Conservation (phyloP, 2,797 vertebrate species). For the Poeciliopsis turneri region DNA sequence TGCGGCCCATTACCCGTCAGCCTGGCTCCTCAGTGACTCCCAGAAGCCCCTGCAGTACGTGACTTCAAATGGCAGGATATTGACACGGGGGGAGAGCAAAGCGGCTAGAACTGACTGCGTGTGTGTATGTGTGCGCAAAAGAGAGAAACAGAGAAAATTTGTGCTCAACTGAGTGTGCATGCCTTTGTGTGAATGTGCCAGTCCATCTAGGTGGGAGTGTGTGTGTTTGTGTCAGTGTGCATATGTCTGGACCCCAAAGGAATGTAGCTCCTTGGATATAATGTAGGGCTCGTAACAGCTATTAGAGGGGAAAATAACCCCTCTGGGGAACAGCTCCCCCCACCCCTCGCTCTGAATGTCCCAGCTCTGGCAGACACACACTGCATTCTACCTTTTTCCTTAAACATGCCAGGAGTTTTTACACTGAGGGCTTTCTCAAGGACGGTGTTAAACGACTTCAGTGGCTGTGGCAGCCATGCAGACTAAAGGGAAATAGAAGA, state of each 20-base stretch:
- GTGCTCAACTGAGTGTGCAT: conserved; percentile 73
- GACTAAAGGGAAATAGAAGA: conserved; percentile 74
- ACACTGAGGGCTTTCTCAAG: conserved; percentile 98
- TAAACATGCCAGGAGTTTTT: conserved; percentile 98
- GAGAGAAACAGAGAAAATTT: conserved; percentile 71
- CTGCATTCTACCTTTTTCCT: conserved; percentile 95
- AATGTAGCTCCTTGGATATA: conserved; percentile 99
- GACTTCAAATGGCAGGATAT: conserved; percentile 99
- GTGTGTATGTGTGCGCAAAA: conserved; percentile 57
- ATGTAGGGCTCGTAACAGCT: conserved; percentile 99
- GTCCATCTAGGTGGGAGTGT: conserved; percentile 14
- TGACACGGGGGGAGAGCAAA: conserved; percentile 97
- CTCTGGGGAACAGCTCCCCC: conserved; percentile 85
- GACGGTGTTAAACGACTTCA: conserved; percentile 98
- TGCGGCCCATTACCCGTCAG: conserved; percentile 99
- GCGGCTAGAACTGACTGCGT: conserved; percentile 70
- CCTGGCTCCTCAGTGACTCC: conserved; percentile 96
- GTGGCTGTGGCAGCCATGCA: conserved; percentile 86
- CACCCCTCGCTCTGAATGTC: conserved; percentile 63
- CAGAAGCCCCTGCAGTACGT: conserved; percentile 98
- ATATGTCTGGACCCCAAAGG: conserved; percentile 90
- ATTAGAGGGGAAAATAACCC: conserved; percentile 99
- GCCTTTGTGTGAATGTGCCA: conserved; percentile 55
- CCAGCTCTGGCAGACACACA: conserved; percentile 92
- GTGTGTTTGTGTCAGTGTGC: conserved; percentile 43